Conservation (phyloP, 2,797 vertebrate species). For the Pangasius larnaudii region DNA sequence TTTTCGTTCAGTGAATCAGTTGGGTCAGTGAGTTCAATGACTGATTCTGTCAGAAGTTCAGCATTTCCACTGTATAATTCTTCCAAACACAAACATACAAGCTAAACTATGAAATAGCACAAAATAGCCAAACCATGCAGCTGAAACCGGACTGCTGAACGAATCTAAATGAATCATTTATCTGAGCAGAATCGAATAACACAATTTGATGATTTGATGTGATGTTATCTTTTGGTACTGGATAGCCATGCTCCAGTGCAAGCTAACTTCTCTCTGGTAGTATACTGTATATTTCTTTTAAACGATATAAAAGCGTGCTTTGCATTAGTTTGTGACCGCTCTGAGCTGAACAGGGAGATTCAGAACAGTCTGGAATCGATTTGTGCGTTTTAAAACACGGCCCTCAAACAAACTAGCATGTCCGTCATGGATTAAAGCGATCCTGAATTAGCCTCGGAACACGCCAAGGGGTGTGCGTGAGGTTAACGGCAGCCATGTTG, state of each 20-base stretch:
- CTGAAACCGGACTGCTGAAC: neutral
- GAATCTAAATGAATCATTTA: neutral
- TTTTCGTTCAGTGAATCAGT: neutral
- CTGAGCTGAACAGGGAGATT: neutral
- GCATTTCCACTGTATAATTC: neutral
- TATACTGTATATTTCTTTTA: neutral
- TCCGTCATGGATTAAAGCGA: slow-evolving; percentile 42
- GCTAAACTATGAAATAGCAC: too few relatives aligned
- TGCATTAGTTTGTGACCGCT: neutral
- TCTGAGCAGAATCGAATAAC: neutral
- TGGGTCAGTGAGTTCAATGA: neutral
- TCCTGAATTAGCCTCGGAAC: slow-evolving; percentile 50
- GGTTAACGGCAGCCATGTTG: slow-evolving; percentile 43
- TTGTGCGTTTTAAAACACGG: slow-evolving; percentile 29
- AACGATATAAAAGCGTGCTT: neutral
- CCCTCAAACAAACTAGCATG: slow-evolving; percentile 45
- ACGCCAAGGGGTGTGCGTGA: neutral
- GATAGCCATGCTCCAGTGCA: too few relatives aligned
- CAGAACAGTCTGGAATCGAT: slow-evolving; percentile 24
- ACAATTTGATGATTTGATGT: neutral
- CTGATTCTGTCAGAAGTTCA: neutral
- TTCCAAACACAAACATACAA: neutral
- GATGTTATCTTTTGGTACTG: neutral
- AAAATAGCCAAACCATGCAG: too few relatives aligned
- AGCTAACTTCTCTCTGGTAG: neutral